Evolutionary conservation across 2,888 invertebrate genomes (phyloP), one percentile per base, ranked within the genome.

Genomic region (Eupithecia pulchellata): DNA sequence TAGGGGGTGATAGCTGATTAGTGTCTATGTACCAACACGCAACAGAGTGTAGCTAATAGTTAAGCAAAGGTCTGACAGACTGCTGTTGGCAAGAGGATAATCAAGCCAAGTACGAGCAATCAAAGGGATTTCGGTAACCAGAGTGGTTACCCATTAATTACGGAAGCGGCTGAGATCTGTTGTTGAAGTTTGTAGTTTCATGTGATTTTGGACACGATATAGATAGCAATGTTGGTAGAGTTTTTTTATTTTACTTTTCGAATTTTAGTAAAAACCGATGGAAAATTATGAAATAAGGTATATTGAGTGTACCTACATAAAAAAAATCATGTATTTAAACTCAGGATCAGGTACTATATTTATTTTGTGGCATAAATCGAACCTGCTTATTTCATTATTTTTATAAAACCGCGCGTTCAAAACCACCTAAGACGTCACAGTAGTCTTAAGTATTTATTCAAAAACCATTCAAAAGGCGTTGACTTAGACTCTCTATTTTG

Each of bases 41-140:
- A 60, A n/a, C n/a, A 29, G 58, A 60, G 32, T 32, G 58, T 60
- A 30, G 30, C 58, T 29, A 57, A 57, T 57, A 14, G 57, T n/a
- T 29, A 30, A 6, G 57, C 57, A 57, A 57, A 57, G 57, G 57
- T 3, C 29, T 27, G 29, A 17, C 57, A 2, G 57, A 52, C 52
- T 52, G 52, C 20, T 27, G 55, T 30, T 30, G 58, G 58, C 58
- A 60, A 47, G 52, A 52, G 52, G 52, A 52, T 52, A 25, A 52
- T 25, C 52, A 52, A 47, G 47, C 20, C 47, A 47, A 29, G 57
- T 60, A 30, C 58, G 58, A 60, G 30, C 74, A 68, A 78, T 78
- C 79, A 79, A 79, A 79, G 77, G 76, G 76, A 69, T 75, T 75
- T 73, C 63, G 72, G 73, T 74, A 74, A 74, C 75, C 71, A 71